Percentiles rank a stretch among this genome's conserved stretches.
Evolutionary conservation across 2,113 vertebrate species (phyloP).

Genomic region (Dasyprocta punctata): DNA sequence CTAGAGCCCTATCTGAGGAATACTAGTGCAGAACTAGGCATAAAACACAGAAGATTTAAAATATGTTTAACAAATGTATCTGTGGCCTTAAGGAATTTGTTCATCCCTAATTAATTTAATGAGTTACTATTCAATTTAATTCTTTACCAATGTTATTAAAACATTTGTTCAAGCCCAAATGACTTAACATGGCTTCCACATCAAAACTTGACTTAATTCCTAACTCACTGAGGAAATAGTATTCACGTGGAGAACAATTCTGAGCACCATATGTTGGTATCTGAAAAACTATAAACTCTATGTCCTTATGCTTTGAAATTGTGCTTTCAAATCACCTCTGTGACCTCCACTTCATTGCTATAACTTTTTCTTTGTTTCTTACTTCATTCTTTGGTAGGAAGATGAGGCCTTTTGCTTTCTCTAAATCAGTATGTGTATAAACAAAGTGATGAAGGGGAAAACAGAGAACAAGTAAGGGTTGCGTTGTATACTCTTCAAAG

Average conservation of each 20-base stretch:
- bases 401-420: background rate
- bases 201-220: background rate
- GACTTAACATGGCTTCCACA: background rate
- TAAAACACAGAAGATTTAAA: background rate
- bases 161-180: background rate
- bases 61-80: background rate
- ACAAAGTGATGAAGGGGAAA: background rate
- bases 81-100: background rate
- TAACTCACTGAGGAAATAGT: background rate
- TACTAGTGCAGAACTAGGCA: background rate
- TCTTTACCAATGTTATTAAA: background rate
- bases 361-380: background rate
- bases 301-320: background rate
- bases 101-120: background rate
- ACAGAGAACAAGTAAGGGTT: background rate
- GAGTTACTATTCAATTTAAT: background rate
- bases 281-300: background rate
- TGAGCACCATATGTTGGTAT: background rate
- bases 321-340: background rate
- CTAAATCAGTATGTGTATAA: background rate
- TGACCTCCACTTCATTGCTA: background rate
- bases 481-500: background rate
- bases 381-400: background rate
- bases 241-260: background rate
- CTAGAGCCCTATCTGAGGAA: background rate